Evolutionary conservation across 2,888 invertebrate species (phyloP), one percentile per base, ranked within the genome.

Genomic region (Euplagia quadripunctaria): DNA sequence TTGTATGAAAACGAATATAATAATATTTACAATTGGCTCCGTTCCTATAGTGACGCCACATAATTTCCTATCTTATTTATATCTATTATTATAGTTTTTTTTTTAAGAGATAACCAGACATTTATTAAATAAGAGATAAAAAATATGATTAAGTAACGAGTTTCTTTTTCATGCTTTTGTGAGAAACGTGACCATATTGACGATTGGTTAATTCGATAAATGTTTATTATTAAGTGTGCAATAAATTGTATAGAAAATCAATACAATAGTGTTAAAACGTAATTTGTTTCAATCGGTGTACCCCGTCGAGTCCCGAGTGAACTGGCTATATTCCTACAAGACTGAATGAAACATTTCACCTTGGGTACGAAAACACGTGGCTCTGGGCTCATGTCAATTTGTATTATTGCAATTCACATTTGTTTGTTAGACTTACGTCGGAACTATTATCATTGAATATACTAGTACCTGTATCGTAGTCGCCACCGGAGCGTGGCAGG

Each of bases 311-410:
- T 90, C 91, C 93, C 90, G 90, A 89, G 86, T 83, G 88, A 88
- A 88, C 88, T 87, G 90, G 89, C 90, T 91, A 86, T 85, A 91
- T 88, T 89, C 88, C 88, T 90, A 91, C 93, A 94, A 94, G 95
- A 95, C 95, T 95, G 95, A 95, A 90, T 88, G 92, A 87, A 90
- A 94, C 92, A 92, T 92, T 91, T 93, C 93, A 93, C 90, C 90
- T 90, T 86, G 89, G 90, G 91, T 92, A 90, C 88, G 68, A 88
- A 87, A 86, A 86, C 80, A 85, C 86, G 87, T 87, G 89, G 85
- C 88, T 92, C 88, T 86, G 91, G 91, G 88, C 90, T 90, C 89
- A 86, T 92, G 95, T 95, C 95, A 95, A 94, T 95, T 94, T 91
- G 84, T 87, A 88, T 84, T 84, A 72, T 83, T 85, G 86, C 85